Evolutionary conservation across 2,888 invertebrate genomes (phyloP).

Genomic region (Steromphala cineraria): DNA sequence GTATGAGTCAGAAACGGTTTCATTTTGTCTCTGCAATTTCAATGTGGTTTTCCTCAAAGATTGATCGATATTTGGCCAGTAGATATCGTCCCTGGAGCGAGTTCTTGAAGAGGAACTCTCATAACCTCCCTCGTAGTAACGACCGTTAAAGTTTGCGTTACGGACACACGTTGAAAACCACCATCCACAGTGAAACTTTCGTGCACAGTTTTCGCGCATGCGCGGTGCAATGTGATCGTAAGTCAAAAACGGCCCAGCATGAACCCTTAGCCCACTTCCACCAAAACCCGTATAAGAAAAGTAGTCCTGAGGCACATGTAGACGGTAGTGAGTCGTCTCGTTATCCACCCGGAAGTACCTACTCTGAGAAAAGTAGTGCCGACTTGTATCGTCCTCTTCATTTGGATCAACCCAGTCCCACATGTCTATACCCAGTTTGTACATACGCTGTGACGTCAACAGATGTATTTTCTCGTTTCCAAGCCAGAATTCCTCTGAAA

Average conservation of each 20-base stretch:
- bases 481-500: slow-evolving; percentile 86
- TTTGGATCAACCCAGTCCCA: slow-evolving; percentile 39
- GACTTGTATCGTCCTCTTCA: slow-evolving; percentile 5
- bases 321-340: slow-evolving; percentile 33
- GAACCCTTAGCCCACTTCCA: slow-evolving; percentile 44
- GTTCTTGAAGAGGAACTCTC: slow-evolving; percentile 11
- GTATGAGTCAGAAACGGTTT: neutral
- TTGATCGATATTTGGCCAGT: slow-evolving; percentile 44
- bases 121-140: slow-evolving; percentile 41
- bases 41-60: slow-evolving; percentile 39
- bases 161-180: slow-evolving; percentile 47
- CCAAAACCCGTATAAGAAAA: slow-evolving; percentile 43
- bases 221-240: slow-evolving; percentile 29
- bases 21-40: slow-evolving; percentile 34
- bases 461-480: slow-evolving; percentile 88
- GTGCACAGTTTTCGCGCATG: slow-evolving; percentile 42
- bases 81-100: slow-evolving; percentile 39
- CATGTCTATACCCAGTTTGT: slow-evolving; percentile 44
- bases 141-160: slow-evolving; percentile 46
- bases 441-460: slow-evolving; percentile 78
- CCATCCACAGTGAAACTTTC: slow-evolving; percentile 44
- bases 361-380: slow-evolving; percentile 41
- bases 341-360: slow-evolving; percentile 35
- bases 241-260: slow-evolving; percentile 44
- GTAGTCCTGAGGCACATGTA: slow-evolving; percentile 41